Evolutionary conservation across 2,797 vertebrate species (phyloP).

Genomic region (Thunnus albacares): DNA sequence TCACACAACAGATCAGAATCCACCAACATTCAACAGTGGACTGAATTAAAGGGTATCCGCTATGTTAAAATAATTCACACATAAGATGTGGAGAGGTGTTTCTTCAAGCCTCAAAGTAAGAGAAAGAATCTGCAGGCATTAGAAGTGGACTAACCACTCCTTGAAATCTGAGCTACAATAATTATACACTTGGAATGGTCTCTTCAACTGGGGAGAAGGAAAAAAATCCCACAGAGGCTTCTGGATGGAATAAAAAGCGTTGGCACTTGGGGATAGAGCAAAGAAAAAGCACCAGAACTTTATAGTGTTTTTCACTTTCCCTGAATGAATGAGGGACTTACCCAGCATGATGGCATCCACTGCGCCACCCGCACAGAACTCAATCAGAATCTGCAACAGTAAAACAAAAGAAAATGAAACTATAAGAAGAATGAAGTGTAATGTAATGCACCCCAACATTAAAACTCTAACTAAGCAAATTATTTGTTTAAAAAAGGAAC

Average conservation of each 20-base stretch:
- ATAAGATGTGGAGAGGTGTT: constrained; percentile 22
- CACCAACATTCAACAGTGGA: constrained; percentile 14
- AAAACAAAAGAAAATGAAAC: constrained; percentile 46
- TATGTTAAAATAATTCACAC: constrained; percentile 30
- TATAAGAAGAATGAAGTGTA: not conserved
- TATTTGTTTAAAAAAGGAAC: not conserved
- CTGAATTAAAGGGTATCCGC: constrained; percentile 13
- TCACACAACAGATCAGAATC: constrained; percentile 44
- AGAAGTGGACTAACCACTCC: constrained; percentile 71
- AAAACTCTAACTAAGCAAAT: constrained; percentile 8
- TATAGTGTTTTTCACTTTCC: constrained; percentile 52
- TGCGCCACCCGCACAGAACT: constrained; percentile 98
- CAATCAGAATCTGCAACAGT: constrained; percentile 94
- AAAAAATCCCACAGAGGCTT: constrained; percentile 60
- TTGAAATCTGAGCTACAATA: constrained; percentile 81
- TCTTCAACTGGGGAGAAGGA: constrained; percentile 48
- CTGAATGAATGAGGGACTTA: constrained; percentile 83
- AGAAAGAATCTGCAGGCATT: constrained; percentile 57
- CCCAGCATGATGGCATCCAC: constrained; percentile 99
- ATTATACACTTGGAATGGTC: constrained; percentile 76
- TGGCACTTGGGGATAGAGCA: constrained; percentile 64
- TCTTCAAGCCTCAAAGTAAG: constrained; percentile 56
- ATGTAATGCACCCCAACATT: not conserved
- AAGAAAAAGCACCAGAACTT: constrained; percentile 53
- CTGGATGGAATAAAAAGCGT: constrained; percentile 65